Evolutionary conservation across 1,140 invertebrate genomes (phyloP).

Genomic region (Bombus waltoni): DNA sequence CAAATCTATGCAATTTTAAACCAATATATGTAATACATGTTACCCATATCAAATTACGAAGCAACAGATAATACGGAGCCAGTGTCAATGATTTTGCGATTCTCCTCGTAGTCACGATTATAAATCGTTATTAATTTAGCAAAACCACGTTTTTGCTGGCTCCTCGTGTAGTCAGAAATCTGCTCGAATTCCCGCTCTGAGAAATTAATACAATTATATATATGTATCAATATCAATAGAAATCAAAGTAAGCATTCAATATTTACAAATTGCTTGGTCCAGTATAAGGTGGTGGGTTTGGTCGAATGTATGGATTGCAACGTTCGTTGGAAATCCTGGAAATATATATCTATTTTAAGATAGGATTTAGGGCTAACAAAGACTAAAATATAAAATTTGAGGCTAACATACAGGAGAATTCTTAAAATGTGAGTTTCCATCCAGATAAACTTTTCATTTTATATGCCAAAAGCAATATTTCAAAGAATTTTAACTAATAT

Average conservation of each 20-base stretch:
- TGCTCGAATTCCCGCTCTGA: slow-evolving; percentile 70
- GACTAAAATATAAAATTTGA: background rate
- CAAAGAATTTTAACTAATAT: too few species aligned
- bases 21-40: background rate
- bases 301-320: slow-evolving; percentile 78
- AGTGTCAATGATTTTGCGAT: slow-evolving; percentile 73
- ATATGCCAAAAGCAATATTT: too few species aligned
- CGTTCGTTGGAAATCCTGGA: slow-evolving; percentile 71
- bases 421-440: too few species aligned
- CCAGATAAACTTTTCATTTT: too few species aligned
- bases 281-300: slow-evolving; percentile 80
- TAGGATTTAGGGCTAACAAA: background rate
- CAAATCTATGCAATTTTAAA: background rate
- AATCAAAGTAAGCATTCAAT: background rate
- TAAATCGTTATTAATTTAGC: slow-evolving; percentile 67
- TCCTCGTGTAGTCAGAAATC: slow-evolving; percentile 82
- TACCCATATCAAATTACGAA: background rate
- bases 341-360: slow-evolving; percentile 16
- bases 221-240: background rate
- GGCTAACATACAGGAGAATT: too few species aligned
- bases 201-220: slow-evolving; percentile 4
- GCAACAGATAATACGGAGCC: slow-evolving; percentile 60
- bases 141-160: slow-evolving; percentile 81
- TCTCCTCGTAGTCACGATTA: background rate
- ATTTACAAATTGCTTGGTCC: slow-evolving; percentile 79